Percentiles rank a stretch among this genome's conserved stretches.
Conservation (phyloP, 2,113 vertebrate species). For the Oryzias curvinotus region DNA sequence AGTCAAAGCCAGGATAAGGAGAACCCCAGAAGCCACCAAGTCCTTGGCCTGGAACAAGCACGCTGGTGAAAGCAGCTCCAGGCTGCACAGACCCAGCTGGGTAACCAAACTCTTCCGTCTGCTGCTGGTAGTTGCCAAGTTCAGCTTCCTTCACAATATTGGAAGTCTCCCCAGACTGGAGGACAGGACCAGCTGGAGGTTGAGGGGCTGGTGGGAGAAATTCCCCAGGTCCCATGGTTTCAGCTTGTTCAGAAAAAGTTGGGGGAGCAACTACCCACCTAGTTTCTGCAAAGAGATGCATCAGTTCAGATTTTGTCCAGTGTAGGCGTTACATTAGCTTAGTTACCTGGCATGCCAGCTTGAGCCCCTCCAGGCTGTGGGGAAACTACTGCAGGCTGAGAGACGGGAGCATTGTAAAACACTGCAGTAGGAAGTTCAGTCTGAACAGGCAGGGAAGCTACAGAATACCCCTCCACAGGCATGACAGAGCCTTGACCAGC, state of each 20-base stretch:
- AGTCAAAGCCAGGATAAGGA: slow-evolving; percentile 13
- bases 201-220: background rate
- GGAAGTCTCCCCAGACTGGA: slow-evolving; percentile 34
- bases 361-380: background rate
- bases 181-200: background rate
- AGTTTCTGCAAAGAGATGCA: too few species aligned
- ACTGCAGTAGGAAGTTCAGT: background rate
- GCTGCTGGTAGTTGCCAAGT: background rate
- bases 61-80: background rate
- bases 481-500: too few species aligned
- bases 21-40: background rate
- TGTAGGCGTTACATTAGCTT: too few species aligned
- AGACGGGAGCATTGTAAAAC: background rate
- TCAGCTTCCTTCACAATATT: slow-evolving; percentile 4
- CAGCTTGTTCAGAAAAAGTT: too few species aligned
- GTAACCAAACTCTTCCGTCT: slow-evolving; percentile 3
- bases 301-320: too few species aligned
- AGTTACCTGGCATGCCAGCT: background rate
- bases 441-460: too few species aligned
- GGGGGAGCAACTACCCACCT: too few species aligned
- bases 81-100: background rate
- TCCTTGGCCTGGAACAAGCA: background rate
- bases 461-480: too few species aligned
- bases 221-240: background rate
- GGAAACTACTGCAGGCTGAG: background rate